Percentiles rank a stretch among this genome's conserved stretches.
These are phyloP conservation scores for Phortica magna DNA, from an alignment of 2,888 invertebrate genomes.

Conservation along the genomic window DNA sequence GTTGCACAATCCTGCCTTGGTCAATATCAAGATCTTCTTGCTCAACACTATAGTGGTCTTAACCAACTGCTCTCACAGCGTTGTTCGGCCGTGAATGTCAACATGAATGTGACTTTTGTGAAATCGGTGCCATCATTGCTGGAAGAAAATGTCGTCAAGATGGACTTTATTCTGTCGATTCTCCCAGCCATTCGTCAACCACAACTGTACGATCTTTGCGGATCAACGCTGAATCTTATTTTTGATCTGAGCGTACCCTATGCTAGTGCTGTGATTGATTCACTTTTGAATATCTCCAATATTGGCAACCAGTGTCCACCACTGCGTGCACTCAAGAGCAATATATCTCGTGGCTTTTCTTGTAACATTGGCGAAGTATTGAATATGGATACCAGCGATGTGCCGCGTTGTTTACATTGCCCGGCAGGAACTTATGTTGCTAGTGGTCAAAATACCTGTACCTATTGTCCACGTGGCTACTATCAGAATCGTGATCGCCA, in stretches of 20 bases:
- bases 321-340: conserved; percentile 89
- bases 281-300: conserved; percentile 91
- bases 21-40: conserved; percentile 90
- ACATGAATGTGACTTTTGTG: conserved; percentile 95
- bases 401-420: conserved; percentile 96
- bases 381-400: conserved; percentile 94
- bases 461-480: conserved; percentile 93
- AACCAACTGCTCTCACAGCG: conserved; percentile 91
- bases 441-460: conserved; percentile 93
- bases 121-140: conserved; percentile 88
- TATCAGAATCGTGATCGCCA: conserved; percentile 96
- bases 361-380: conserved; percentile 96
- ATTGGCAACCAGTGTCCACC: conserved; percentile 96
- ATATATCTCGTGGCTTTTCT: conserved; percentile 92
- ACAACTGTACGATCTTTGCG: conserved; percentile 95
- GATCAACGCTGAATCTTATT: conserved; percentile 93
- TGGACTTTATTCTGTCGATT: conserved; percentile 93
- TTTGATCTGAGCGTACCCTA: conserved; percentile 96
- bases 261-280: conserved; percentile 93
- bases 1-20: conserved; percentile 90
- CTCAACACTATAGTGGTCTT: conserved; percentile 88
- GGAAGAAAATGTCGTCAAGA: conserved; percentile 92
- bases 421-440: conserved; percentile 97
- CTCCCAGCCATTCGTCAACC: conserved; percentile 93
- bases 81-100: conserved; percentile 96